Evolutionary conservation across 2,888 invertebrate species (phyloP), one percentile per base, ranked within the genome.

Genomic region (Smittia sp.): DNA sequence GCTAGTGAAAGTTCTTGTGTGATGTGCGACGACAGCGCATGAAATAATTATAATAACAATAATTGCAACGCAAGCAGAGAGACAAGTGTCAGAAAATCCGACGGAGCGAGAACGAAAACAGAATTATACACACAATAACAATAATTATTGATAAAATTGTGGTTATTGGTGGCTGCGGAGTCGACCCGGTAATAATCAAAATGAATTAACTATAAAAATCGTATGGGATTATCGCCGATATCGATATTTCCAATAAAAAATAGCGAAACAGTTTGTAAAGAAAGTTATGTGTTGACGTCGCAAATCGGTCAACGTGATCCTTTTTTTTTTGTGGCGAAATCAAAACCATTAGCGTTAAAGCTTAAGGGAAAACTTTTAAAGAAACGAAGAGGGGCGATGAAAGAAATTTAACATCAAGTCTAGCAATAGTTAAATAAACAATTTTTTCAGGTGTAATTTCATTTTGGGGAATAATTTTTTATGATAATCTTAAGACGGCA

Each of bases 381-480:
- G 24, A 24, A 4, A 22, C 13, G 46, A 67, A 32, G 20, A 63
- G 15, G n/a, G 22, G 25, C n/a, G n/a, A n/a, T n/a, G n/a, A n/a
- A 65, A 58, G 58, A 63, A 67, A 67, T 27, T 27, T 27, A 54
- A 69, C 69, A 69, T 69, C 54, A 69, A 52, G 46, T 20, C 32
- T 69, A 32, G 54, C 39, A 67, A 67, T 39, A 39, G 38, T 67
- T 67, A 20, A 39, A 13, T 46, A 46, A 46, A 46, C 46, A 46
- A 46, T 46, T 46, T 46, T 46, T 46, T 46, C 46, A 46, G 46
- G 46, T 46, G 46, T 46, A 46, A 46, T 58, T 58, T 58, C 24
- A 24, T 58, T 46, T 58, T 58, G 58, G 15, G 13, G 46, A 46
- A 58, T 58, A 58, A 58, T 58, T 58, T 58, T 65, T 65, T 65